Conservation (phyloP, 2,113 vertebrate species). For the Megaleporinus macrocephalus region DNA sequence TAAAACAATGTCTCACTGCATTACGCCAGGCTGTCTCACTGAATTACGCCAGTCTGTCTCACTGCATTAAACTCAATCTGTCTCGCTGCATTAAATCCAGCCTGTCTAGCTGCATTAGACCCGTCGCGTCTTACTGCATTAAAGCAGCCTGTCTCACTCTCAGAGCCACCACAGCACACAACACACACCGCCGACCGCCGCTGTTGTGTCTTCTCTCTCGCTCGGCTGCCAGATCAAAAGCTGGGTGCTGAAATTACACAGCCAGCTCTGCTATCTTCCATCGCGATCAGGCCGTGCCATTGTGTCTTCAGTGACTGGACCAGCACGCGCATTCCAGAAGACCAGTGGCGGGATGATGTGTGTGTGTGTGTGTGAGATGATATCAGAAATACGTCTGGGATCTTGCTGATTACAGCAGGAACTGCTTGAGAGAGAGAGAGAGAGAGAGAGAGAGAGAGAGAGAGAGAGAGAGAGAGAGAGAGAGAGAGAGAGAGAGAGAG, state of each 20-base stretch:
- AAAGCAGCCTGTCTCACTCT: constrained; percentile 21
- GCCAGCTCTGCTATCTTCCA: neutral
- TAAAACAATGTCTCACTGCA: constrained; percentile 48
- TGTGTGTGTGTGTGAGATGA: neutral
- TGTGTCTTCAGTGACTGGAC: constrained; percentile 20
- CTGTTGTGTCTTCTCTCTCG: neutral
- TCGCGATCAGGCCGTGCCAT: neutral
- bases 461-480: no score
- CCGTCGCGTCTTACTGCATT: constrained; percentile 10
- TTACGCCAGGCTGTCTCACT: constrained; percentile 30
- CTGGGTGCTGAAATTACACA: constrained; percentile 22
- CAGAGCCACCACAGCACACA: neutral
- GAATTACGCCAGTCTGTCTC: constrained; percentile 33
- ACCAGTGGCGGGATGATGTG: neutral
- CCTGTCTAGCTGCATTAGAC: constrained; percentile 25
- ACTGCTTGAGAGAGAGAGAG: neutral
- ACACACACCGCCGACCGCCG: neutral
- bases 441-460: no score
- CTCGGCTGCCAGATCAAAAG: constrained; percentile 15
- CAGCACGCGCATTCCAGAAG: neutral
- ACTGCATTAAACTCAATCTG: constrained; percentile 40
- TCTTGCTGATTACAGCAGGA: constrained; percentile 36
- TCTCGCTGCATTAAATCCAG: constrained; percentile 32
- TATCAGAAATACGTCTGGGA: constrained; percentile 40
- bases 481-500: no score